Evolutionary conservation across 2,797 vertebrate genomes (phyloP), one percentile per base, ranked within the genome.

Genomic region (Pagetopsis macropterus): DNA sequence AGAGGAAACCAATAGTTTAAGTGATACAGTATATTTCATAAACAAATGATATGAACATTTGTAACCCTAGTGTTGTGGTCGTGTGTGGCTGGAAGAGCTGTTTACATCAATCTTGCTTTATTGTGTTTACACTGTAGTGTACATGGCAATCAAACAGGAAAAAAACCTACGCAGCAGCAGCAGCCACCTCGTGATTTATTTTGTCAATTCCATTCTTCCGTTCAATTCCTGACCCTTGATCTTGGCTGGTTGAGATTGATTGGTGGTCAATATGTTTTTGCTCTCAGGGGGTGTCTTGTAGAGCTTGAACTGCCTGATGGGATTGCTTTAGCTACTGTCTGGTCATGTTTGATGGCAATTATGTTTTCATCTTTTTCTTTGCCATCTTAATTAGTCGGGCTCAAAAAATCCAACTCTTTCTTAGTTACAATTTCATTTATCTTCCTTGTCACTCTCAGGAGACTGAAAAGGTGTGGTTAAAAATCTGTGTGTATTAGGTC

Each of bases 181-280:
- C 63, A 72, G 37, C 60, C 44, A 16, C 56, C 57, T 62, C 80
- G 51, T 21, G 37, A 37, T 65, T 43, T 71, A 76, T 76, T 68
- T 19, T n/a, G 44, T 85, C 84, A 81, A 66, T 86, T 84, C 50
- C 48, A 50, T 87, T 91, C 82, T 86, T 83, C 81, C 55, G 70
- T 76, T 88, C 82, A 84, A 88, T 91, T 90, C 87, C 86, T 84
- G 82, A 81, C 82, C 79, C 58, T 61, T 83, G 87, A 74, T 78
- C 84, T 78, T 19, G 75, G 65, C 78, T 70, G 77, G 70, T 78
- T 73, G 37, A 31, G 40, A 89, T 91, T 82, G 89, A 91, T 90
- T 61, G 60, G 44, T 54, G 72, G 72, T 91, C 84, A 75, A 81
- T 89, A 78, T 76, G 76, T 83, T 84, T 74, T 83, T 77, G 65